A percentile compares a stretch with the other conserved stretches of the same genome.
Evolutionary conservation across 2,113 vertebrate genomes (phyloP).

Genomic region (Crotophaga sulcirostris): DNA sequence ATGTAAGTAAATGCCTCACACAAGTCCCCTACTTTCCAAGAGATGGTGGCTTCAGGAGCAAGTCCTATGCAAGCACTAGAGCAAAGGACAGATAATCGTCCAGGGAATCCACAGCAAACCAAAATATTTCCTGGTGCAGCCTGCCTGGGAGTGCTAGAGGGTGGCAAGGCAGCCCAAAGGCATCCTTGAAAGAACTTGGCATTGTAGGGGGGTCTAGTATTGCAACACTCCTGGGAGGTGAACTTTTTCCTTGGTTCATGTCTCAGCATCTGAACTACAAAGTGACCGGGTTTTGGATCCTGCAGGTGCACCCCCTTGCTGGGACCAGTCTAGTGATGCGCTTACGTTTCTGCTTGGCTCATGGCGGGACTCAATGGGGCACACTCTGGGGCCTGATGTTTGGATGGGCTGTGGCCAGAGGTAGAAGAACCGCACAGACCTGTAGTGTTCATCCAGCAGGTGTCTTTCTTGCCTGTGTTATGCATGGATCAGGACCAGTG

Average conservation of each 20-base stretch:
- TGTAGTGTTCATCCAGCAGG: fast-evolving
- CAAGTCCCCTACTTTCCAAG: not conserved
- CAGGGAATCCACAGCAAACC: not conserved
- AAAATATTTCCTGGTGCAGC: not conserved
- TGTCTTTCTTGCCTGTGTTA: not conserved
- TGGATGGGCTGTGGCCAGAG: not conserved
- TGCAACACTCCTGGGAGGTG: not conserved
- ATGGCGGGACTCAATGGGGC: fast-evolving
- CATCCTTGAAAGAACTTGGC: not conserved
- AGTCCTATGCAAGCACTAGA: not conserved
- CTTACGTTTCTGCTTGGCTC: not conserved
- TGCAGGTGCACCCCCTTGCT: not conserved
- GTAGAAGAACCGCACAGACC: not conserved
- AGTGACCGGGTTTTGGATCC: fast-evolving
- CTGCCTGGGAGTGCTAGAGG: no score
- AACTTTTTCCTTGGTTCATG: not conserved
- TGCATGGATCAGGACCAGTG: not conserved
- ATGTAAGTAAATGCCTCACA: not conserved
- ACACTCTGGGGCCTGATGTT: fast-evolving
- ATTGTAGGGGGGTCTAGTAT: not conserved
- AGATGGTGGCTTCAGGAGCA: not conserved
- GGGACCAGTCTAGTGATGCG: no score
- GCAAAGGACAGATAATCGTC: not conserved
- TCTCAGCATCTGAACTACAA: not conserved
- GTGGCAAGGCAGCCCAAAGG: not conserved